Evolutionary conservation across 2,888 invertebrate species (phyloP), one percentile per base, ranked within the genome.

Genomic region (Dicyrtoma fusca): DNA sequence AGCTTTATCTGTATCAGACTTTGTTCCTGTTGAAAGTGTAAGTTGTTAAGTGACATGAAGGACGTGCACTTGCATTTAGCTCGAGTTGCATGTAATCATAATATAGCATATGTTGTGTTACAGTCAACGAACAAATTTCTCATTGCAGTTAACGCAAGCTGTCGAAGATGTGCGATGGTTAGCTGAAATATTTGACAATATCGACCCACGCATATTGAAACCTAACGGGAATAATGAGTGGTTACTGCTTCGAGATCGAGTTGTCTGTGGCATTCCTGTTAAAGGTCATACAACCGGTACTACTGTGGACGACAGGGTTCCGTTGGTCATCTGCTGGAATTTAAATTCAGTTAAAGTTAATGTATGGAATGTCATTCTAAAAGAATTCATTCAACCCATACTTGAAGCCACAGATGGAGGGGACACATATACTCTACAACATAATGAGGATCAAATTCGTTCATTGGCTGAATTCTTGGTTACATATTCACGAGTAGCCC

Each of bases 381-480:
- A 61, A 51, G 75, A 72, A 34, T 42, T 73, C 8, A 57, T 74
- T 2, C 57, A 70, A 59, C 57, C 66, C 51, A 45, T 49, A 53
- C 2, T 61, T 14, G 65, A 71, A 45, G 66, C 53, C 21, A 69
- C 57, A 6, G 57, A 72, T 14, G 42, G 62, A 0, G 69, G 64
- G 1, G 65, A 66, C 17, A 57, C 59, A 19, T 63, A 70, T 17
- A 25, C 47, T 11, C 63, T 72, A 23, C 72, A 76, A 45, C 71
- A 74, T 21, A 61, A 64, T 47, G 65, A 71, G 17, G 55, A 65
- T n/a, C 62, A 72, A 26, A 44, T 74, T n/a, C 51, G 25, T 59
- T 68, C 74, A 5, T 53, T 75, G n/a, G 72, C 74, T 2, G 69
- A 77, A 34, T 80, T 80, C 64, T 53, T 78, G 5, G 65, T 73